phyloP scores from a whole-genome alignment of 2,888 invertebrate genomes.

The Stenurella melanura region DNA sequence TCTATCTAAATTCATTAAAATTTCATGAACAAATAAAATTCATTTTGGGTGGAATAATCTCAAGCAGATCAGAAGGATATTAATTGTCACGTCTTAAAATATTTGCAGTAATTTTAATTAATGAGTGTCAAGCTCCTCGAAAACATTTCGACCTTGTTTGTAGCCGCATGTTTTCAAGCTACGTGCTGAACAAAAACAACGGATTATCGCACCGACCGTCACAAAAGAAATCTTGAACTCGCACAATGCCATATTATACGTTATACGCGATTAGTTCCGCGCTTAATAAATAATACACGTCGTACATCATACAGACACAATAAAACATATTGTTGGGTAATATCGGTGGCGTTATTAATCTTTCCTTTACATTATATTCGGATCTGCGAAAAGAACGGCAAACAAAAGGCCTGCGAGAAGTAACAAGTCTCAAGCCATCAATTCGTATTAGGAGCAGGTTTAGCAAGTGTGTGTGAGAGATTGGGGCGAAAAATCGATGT shows the following conservation, averaged over 20 bases:
- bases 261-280: neutral
- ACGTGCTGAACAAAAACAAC: neutral
- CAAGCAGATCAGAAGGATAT: too few relatives aligned
- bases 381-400: constrained; percentile 44
- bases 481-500: constrained; percentile 53
- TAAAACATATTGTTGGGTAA: constrained; percentile 49
- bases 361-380: constrained; percentile 49
- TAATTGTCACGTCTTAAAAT: too few relatives aligned
- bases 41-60: too few relatives aligned
- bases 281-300: constrained; percentile 25
- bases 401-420: constrained; percentile 50
- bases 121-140: too few relatives aligned
- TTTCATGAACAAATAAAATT: too few relatives aligned
- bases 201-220: neutral
- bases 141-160: too few relatives aligned
- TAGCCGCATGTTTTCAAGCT: too few relatives aligned
- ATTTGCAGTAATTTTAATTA: too few relatives aligned
- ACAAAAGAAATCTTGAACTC: constrained; percentile 1
- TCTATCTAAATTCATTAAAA: too few relatives aligned
- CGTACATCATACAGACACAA: constrained; percentile 46
- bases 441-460: constrained; percentile 60
- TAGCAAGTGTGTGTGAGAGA: constrained; percentile 54
- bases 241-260: constrained; percentile 7
- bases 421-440: constrained; percentile 58
- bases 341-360: constrained; percentile 50